These are phyloP conservation scores for Empidonax alnorum DNA, from an alignment of 2,113 vertebrate genomes.

Conservation along the genomic window DNA sequence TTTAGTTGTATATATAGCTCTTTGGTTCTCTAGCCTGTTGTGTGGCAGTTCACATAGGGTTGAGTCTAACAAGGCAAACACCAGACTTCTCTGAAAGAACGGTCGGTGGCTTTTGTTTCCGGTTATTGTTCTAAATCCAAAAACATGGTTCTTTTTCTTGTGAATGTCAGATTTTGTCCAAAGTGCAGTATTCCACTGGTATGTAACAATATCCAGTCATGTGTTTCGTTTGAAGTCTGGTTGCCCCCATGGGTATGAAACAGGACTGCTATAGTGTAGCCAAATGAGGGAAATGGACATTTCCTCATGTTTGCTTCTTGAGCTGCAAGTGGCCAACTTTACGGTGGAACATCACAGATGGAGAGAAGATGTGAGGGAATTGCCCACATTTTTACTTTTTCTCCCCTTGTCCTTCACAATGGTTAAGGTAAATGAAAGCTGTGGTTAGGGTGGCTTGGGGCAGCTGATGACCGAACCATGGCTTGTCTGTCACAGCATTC, in stretches of 20 bases:
- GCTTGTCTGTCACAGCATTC: neutral
- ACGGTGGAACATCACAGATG: accelerated
- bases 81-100: neutral
- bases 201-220: neutral
- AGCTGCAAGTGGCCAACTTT: neutral
- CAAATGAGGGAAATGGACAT: neutral
- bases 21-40: neutral
- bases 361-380: neutral
- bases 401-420: neutral
- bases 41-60: neutral
- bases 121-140: slow-evolving; percentile 18
- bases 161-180: neutral
- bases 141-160: neutral
- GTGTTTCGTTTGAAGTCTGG: neutral
- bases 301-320: neutral
- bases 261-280: neutral
- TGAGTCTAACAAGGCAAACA: neutral
- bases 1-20: neutral
- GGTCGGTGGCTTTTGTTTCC: neutral
- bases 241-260: neutral
- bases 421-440: neutral
- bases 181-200: neutral
- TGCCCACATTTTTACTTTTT: neutral
- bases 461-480: neutral
- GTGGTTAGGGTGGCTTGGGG: neutral